Evolutionary conservation across 2,888 invertebrate genomes (phyloP).

Genomic region (Cheilosia grossa): DNA sequence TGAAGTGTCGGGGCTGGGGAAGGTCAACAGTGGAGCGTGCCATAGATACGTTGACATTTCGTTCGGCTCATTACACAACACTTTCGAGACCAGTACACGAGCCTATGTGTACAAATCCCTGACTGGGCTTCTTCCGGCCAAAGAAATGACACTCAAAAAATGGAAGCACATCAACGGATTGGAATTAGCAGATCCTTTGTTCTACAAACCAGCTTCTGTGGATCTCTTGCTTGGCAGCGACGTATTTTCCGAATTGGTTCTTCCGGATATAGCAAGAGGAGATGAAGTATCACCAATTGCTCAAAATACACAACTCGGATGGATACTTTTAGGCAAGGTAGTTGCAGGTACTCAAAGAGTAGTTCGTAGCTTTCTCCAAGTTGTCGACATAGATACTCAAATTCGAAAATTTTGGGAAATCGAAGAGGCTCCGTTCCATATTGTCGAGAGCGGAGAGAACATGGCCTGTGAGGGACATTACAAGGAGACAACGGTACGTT

Average conservation of each 20-base stretch:
- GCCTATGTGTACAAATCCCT: slow-evolving; percentile 9
- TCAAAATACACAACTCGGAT: neutral
- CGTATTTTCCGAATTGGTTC: too few relatives aligned
- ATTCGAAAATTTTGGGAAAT: neutral
- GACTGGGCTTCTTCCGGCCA: slow-evolving; percentile 20
- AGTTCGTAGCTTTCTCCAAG: neutral
- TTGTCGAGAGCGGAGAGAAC: too few relatives aligned
- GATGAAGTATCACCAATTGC: neutral
- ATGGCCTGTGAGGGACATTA: too few relatives aligned
- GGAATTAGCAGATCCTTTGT: neutral
- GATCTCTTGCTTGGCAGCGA: too few relatives aligned
- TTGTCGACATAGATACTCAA: neutral
- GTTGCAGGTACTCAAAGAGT: neutral
- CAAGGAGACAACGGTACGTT: too few relatives aligned
- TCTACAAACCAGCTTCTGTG: neutral
- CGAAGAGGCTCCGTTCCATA: too few relatives aligned
- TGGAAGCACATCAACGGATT: neutral
- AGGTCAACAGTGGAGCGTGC: neutral
- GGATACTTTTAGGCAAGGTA: neutral
- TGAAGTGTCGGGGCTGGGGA: neutral
- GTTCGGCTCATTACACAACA: neutral
- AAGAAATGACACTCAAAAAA: neutral
- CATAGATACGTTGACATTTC: neutral
- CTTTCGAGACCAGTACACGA: neutral
- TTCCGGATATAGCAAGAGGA: neutral